Evolutionary conservation across 2,888 invertebrate genomes (phyloP).

Genomic region (Syrphus vitripennis): DNA sequence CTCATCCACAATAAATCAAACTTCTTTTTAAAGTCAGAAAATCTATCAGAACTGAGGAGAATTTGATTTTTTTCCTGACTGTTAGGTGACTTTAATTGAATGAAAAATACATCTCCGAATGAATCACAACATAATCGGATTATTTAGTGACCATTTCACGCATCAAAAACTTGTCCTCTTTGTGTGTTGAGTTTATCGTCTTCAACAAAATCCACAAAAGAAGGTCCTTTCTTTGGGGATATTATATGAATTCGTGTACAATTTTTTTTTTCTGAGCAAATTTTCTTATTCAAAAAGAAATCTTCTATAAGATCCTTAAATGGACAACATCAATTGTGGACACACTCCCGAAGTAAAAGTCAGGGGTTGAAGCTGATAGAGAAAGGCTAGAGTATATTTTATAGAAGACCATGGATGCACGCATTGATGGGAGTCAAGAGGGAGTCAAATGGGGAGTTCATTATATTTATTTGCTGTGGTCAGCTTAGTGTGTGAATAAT

Average conservation of each 20-base stretch:
- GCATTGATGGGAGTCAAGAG: background rate
- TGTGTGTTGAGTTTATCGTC: conserved; percentile 8
- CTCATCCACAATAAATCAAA: no score
- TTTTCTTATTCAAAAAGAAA: conserved; percentile 19
- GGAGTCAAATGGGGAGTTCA: conserved; percentile 23
- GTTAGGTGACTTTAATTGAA: conserved; percentile 64
- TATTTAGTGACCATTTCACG: conserved; percentile 78
- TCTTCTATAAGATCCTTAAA: conserved; percentile 25
- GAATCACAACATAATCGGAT: conserved; percentile 78
- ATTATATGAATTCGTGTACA: background rate
- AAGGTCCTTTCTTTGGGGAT: conserved; percentile 44
- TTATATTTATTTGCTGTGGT: conserved; percentile 33
- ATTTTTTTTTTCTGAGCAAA: conserved; percentile 33
- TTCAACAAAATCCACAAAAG: conserved; percentile 39
- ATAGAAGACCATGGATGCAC: background rate
- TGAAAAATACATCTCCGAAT: conserved; percentile 37
- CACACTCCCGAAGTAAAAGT: conserved; percentile 39
- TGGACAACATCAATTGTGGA: conserved; percentile 42
- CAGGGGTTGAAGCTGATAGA: conserved; percentile 23
- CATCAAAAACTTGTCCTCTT: conserved; percentile 73
- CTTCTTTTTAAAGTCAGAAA: no score
- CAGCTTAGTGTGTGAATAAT: conserved; percentile 62
- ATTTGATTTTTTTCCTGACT: background rate
- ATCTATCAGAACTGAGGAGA: no score
- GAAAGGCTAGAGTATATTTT: background rate